phyloP scores from a whole-genome alignment of 2,797 vertebrate genomes.

The Danio tinwini region DNA sequence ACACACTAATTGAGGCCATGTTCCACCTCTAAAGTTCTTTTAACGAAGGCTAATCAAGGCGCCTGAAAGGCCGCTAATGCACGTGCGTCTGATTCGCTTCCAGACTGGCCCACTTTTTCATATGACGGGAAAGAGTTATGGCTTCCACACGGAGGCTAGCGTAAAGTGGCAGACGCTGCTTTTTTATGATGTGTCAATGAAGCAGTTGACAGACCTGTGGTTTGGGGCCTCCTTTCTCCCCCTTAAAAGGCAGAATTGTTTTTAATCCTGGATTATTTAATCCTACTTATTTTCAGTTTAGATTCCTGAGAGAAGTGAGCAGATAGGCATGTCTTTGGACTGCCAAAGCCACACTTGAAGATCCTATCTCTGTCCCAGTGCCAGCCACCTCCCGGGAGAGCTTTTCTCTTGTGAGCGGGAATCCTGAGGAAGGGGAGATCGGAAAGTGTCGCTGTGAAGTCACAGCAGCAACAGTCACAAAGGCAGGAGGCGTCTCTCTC shows the following conservation, averaged over 20 bases:
- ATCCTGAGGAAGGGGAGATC: neutral
- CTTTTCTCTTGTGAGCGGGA: neutral
- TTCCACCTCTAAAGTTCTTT: slow-evolving; percentile 41
- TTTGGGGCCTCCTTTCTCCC: slow-evolving; percentile 46
- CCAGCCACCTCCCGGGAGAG: slow-evolving; percentile 2
- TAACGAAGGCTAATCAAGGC: slow-evolving; percentile 43
- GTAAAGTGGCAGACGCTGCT: slow-evolving; percentile 41
- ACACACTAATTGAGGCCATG: slow-evolving; percentile 53
- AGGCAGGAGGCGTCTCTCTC: slow-evolving; percentile 8
- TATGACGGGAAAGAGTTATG: slow-evolving; percentile 53
- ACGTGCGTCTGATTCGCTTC: slow-evolving; percentile 49
- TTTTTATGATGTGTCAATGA: slow-evolving; percentile 48
- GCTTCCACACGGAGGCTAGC: slow-evolving; percentile 4
- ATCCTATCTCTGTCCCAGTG: slow-evolving; percentile 4
- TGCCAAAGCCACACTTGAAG: slow-evolving; percentile 25
- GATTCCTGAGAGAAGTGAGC: slow-evolving; percentile 36
- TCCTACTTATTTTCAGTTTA: slow-evolving; percentile 41
- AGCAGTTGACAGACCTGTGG: slow-evolving; percentile 54
- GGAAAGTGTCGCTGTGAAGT: neutral
- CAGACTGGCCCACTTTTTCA: slow-evolving; percentile 28
- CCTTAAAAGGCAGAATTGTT: slow-evolving; percentile 37
- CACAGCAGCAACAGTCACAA: neutral
- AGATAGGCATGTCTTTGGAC: slow-evolving; percentile 9
- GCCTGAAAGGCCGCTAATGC: slow-evolving; percentile 44
- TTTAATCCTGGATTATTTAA: slow-evolving; percentile 62